Conservation (phyloP, 2,888 invertebrate species). For the Celastrina argiolus region DNA sequence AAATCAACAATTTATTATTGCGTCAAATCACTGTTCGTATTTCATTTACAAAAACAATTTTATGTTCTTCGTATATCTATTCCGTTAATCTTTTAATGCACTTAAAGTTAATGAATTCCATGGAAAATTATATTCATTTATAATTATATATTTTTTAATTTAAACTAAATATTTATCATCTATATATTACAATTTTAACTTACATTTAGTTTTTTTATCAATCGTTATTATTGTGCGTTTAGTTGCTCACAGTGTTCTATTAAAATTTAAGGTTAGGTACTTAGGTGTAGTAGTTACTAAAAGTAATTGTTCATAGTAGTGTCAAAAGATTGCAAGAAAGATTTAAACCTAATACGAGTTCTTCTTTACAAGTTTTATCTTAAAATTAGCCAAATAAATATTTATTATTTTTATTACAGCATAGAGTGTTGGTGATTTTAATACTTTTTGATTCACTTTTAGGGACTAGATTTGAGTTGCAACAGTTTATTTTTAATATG, state of each 20-base stretch:
- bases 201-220: slow-evolving; percentile 68
- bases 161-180: slow-evolving; percentile 76
- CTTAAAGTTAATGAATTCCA: slow-evolving; percentile 73
- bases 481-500: neutral
- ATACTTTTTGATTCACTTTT: neutral
- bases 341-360: too few relatives aligned
- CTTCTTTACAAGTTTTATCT: too few relatives aligned
- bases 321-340: neutral
- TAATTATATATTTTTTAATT: slow-evolving; percentile 74
- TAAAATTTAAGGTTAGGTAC: neutral
- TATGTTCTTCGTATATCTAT: slow-evolving; percentile 33
- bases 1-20: slow-evolving; percentile 57
- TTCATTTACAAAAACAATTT: slow-evolving; percentile 25
- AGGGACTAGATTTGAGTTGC: neutral
- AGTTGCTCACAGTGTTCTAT: slow-evolving; percentile 42
- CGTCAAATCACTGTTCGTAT: slow-evolving; percentile 50
- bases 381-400: neutral
- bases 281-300: neutral
- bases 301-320: neutral
- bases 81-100: slow-evolving; percentile 49
- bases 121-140: slow-evolving; percentile 77
- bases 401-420: neutral
- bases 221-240: slow-evolving; percentile 57
- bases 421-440: neutral
- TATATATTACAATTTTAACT: slow-evolving; percentile 77